These are phyloP conservation scores for Brachionus sp. DNA, from an alignment of 1,140 invertebrate genomes.

Conservation along the genomic window DNA sequence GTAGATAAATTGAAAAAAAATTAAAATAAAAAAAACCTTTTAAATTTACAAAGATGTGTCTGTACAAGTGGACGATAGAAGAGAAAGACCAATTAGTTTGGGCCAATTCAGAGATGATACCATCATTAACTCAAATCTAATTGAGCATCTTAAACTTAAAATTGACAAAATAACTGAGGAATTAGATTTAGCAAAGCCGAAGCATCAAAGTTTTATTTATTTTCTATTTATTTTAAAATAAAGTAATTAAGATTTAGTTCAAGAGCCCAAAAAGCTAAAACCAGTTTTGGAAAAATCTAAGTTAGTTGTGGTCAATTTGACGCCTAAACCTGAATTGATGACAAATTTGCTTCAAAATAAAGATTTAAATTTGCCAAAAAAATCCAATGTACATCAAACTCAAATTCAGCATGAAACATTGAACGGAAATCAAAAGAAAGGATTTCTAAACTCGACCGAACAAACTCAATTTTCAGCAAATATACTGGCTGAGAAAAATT, in stretches of 20 bases:
- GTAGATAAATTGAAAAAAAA: background rate
- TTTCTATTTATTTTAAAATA: background rate
- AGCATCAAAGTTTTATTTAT: background rate
- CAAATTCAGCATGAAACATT: constrained; percentile 4
- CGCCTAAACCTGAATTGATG: background rate
- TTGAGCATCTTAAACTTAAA: background rate
- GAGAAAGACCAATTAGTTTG: background rate
- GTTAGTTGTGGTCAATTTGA: constrained; percentile 5
- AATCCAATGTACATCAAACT: background rate
- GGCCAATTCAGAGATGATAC: constrained; percentile 13
- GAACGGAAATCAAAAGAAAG: constrained; percentile 6
- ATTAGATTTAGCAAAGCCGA: constrained; percentile 11
- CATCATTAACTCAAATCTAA: constrained; percentile 5
- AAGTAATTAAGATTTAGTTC: background rate
- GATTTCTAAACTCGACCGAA: constrained; percentile 14
- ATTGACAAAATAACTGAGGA: constrained; percentile 18
- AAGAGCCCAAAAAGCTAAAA: background rate
- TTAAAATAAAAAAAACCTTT: background rate
- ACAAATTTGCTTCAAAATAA: background rate
- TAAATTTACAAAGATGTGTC: background rate
- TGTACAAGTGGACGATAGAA: background rate
- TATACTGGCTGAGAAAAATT: background rate
- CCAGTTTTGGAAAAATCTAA: constrained; percentile 34
- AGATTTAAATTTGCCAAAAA: background rate
- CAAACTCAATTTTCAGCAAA: background rate